Percentiles rank a stretch among this genome's conserved stretches.
Evolutionary conservation across 1,140 invertebrate genomes (phyloP).

Genomic region (Hylyphantes graminicola): DNA sequence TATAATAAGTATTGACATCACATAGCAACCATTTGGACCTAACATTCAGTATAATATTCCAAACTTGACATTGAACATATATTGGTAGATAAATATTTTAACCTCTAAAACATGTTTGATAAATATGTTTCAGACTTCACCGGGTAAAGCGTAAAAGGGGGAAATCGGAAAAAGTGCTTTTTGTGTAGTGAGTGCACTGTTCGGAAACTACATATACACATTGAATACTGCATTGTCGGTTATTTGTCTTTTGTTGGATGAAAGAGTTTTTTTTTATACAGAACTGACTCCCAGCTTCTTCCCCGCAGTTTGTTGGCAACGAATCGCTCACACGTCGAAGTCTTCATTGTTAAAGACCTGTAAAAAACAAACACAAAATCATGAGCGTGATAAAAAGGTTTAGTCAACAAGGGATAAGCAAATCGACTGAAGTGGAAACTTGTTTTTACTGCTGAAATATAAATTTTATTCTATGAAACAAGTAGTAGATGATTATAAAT

Average conservation of each 20-base stretch:
- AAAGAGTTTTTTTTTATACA: conserved; percentile 49
- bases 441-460: too few relatives aligned
- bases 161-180: conserved; percentile 35
- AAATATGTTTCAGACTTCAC: too few relatives aligned
- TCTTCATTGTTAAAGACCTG: conserved; percentile 35
- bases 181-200: conserved; percentile 43
- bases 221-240: conserved; percentile 55
- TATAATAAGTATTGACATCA: too few relatives aligned
- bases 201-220: conserved; percentile 46
- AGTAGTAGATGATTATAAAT: too few relatives aligned
- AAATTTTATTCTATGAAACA: too few relatives aligned
- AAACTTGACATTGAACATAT: too few relatives aligned
- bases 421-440: not conserved
- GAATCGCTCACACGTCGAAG: conserved; percentile 33
- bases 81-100: too few relatives aligned
- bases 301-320: not conserved
- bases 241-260: conserved; percentile 47
- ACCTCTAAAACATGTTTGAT: too few relatives aligned
- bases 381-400: not conserved
- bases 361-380: not conserved
- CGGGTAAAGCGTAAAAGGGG: too few relatives aligned
- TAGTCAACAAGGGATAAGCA: not conserved
- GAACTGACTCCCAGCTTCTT: conserved; percentile 5
- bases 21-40: too few relatives aligned
- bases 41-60: too few relatives aligned